Conservation (phyloP, 2,888 invertebrate genomes). For the Epinotia nisella region DNA sequence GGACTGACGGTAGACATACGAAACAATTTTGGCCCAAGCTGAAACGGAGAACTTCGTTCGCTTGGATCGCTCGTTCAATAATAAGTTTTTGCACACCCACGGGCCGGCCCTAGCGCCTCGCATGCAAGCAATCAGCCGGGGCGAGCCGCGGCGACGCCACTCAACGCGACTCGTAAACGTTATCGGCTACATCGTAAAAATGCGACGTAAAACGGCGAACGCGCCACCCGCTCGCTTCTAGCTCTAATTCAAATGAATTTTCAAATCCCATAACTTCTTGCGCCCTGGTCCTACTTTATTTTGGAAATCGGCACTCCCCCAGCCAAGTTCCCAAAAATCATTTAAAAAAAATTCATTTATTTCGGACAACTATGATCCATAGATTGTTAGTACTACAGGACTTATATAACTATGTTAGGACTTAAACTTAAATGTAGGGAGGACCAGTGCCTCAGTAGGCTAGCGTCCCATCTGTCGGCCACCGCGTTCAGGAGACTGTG, state of each 20-base stretch:
- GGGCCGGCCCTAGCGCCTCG: constrained; percentile 46
- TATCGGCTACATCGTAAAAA: constrained; percentile 83
- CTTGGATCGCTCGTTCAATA: too few species aligned
- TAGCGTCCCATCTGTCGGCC: too few species aligned
- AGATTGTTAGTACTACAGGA: too few species aligned
- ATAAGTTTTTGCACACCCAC: background rate
- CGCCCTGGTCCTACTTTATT: background rate
- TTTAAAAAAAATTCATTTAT: too few species aligned
- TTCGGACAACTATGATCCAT: too few species aligned
- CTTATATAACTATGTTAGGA: too few species aligned
- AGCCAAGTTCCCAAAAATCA: background rate
- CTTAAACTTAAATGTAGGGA: too few species aligned
- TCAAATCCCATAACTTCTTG: constrained; percentile 19
- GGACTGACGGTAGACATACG: too few species aligned
- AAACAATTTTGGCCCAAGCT: too few species aligned
- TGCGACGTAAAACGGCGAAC: constrained; percentile 78
- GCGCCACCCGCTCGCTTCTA: constrained; percentile 57
- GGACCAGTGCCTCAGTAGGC: too few species aligned
- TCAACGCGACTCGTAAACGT: constrained; percentile 82
- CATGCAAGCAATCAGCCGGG: constrained; percentile 78
- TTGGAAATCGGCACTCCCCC: background rate
- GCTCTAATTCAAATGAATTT: constrained; percentile 50
- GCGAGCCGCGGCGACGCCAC: constrained; percentile 81
- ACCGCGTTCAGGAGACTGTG: too few species aligned
- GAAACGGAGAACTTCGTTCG: too few species aligned